Conservation (phyloP, 2,113 vertebrate genomes). For the Zosterops lateralis region DNA sequence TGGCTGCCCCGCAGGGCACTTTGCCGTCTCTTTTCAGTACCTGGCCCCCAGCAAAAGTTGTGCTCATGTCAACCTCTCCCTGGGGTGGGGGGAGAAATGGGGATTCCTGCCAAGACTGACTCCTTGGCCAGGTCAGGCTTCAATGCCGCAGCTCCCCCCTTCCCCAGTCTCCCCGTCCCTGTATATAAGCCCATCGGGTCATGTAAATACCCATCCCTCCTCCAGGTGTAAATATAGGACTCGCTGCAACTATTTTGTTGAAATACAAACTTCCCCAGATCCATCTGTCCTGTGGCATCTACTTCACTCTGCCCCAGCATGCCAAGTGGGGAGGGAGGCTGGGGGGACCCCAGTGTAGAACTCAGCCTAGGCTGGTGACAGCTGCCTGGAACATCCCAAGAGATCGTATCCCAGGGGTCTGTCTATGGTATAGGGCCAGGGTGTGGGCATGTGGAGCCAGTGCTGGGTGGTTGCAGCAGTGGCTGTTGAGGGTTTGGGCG, state of each 20-base stretch:
- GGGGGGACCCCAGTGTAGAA: fast-evolving
- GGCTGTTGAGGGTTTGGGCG: neutral
- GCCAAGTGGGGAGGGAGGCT: fast-evolving
- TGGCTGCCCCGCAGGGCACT: slow-evolving; percentile 51
- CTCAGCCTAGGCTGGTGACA: neutral
- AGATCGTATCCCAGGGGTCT: fast-evolving
- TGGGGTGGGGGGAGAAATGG: neutral
- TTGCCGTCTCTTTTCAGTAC: slow-evolving; percentile 38
- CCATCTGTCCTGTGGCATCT: slow-evolving; percentile 12
- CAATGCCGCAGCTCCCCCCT: neutral
- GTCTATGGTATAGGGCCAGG: fast-evolving
- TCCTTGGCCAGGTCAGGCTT: neutral
- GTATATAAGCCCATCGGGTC: slow-evolving; percentile 21
- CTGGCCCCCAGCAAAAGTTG: neutral
- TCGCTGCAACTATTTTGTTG: slow-evolving; percentile 87
- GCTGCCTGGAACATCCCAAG: neutral
- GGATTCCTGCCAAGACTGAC: neutral
- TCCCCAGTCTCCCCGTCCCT: neutral
- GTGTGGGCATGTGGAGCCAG: fast-evolving
- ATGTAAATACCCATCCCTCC: slow-evolving; percentile 15
- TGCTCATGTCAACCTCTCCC: neutral
- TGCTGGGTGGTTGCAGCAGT: fast-evolving
- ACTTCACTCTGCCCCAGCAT: neutral
- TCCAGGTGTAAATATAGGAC: slow-evolving; percentile 83
- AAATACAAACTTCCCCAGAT: slow-evolving; percentile 77